Conservation (phyloP, 64 coral and sea anemone species). For the Stichodactyla helianthus region DNA sequence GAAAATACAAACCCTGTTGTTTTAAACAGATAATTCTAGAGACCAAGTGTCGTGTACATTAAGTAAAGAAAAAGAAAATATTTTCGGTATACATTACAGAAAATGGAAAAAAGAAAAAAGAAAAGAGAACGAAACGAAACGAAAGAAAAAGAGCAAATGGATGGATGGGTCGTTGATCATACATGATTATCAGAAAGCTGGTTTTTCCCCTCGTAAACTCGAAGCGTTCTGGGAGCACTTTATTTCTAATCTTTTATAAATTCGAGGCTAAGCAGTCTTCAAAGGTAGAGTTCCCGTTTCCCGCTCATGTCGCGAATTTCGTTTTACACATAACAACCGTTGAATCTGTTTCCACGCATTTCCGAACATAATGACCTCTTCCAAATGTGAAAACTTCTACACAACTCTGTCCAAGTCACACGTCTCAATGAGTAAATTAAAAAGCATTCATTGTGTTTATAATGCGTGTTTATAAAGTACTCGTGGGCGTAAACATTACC, state of each 20-base stretch:
- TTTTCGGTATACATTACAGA: too few relatives aligned
- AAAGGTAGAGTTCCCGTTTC: background rate
- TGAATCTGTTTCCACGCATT: background rate
- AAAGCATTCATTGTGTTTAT: background rate
- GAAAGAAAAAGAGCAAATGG: too few relatives aligned
- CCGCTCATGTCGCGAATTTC: background rate
- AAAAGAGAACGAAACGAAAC: background rate
- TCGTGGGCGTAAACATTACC: conserved; percentile 7
- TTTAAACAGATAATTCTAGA: background rate
- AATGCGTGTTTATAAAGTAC: background rate
- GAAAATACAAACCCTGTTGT: background rate
- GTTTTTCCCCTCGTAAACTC: too few relatives aligned
- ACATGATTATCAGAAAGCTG: background rate
- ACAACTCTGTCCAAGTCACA: conserved; percentile 6
- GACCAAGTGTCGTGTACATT: too few relatives aligned
- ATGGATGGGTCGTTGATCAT: too few relatives aligned
- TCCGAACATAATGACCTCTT: conserved; percentile 8
- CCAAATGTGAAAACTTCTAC: background rate
- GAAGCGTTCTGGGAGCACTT: too few relatives aligned
- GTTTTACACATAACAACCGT: background rate
- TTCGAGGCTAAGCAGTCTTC: background rate
- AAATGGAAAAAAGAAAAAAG: background rate
- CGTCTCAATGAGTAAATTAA: conserved; percentile 18
- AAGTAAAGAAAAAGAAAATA: too few relatives aligned
- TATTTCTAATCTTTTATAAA: too few relatives aligned